A percentile compares a stretch with the other conserved stretches of the same genome.
Conservation (phyloP, 2,797 vertebrate species). For the Falco columbarius region DNA sequence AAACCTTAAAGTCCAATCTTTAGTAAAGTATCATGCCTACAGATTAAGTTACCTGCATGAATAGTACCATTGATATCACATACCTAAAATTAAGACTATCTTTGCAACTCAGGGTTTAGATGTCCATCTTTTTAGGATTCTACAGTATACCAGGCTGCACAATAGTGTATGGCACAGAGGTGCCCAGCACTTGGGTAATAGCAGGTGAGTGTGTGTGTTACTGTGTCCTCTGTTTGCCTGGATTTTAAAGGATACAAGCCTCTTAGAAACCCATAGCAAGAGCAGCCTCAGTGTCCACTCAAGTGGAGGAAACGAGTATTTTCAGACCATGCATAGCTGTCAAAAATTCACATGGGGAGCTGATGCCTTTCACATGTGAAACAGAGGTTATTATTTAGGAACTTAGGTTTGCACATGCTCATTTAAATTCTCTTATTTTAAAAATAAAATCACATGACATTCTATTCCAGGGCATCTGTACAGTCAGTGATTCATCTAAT, state of each 20-base stretch:
- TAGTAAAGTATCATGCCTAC: neutral
- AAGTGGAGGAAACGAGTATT: neutral
- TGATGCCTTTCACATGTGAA: neutral
- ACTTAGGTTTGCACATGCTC: neutral
- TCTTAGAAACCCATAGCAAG: neutral
- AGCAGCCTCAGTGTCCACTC: fast-evolving
- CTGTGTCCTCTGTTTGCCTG: neutral
- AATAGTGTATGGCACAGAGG: fast-evolving
- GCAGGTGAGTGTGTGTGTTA: neutral
- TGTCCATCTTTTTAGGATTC: neutral
- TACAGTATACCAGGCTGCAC: neutral
- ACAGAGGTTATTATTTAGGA: neutral
- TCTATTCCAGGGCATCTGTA: slow-evolving; percentile 33
- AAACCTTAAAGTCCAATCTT: neutral
- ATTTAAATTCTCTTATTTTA: slow-evolving; percentile 13
- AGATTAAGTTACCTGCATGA: neutral
- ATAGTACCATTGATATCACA: neutral
- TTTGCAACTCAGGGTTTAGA: neutral
- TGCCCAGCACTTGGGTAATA: neutral
- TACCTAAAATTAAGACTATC: neutral
- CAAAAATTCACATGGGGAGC: neutral
- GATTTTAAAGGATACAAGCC: neutral
- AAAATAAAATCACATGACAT: slow-evolving; percentile 38
- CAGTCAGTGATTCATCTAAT: slow-evolving; percentile 51
- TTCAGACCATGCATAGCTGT: no score